Evolutionary conservation across 2,797 vertebrate species (phyloP), one percentile per base, ranked within the genome.

Genomic region (Protosalanx chinensis): DNA sequence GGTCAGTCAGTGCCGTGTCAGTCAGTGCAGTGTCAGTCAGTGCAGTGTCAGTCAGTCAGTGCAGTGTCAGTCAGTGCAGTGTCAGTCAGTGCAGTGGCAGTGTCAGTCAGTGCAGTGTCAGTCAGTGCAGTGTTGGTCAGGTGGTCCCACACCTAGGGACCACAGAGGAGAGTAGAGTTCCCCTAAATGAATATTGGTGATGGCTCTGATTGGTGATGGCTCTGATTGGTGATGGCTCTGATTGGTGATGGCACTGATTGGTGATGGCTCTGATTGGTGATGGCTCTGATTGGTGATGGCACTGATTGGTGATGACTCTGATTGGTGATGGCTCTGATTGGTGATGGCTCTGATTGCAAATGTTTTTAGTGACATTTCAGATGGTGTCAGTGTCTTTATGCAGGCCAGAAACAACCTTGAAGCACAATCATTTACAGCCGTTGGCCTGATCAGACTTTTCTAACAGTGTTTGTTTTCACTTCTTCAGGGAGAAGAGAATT

Each of bases 401-500:
- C 51, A 32, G 15, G 29, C 60, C 32, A 5, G 30, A 64, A 64
- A 18, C 33, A n/a, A 18, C 3, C 57, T 13, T 27, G 1, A 30
- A 29, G 33, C 37, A 29, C 49, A 16, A 56, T 12, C 41, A 56
- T 1, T 2, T 5, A 2, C 23, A n/a, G 0, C 12, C 41, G 5
- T 46, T 46, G 41, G 41, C 41, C 12, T 13, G 41, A 46, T 46
- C 13, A 46, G 41, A 46, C 41, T 46, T 37, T 37, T 76, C 70
- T 68, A 35, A 73, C 10, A 68, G 75, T 53, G 60, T 59, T 41
- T 58, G 84, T 84, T 23, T 4, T 66, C n/a, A 91, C 8, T 87
- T 78, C 84, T 84, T 86, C 90, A 99, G 97, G 96, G 79, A 95
- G 97, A 94, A 97, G 93, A 95, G 97, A 99, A 80, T 99, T 99